Evolutionary conservation across 2,797 vertebrate species (phyloP), one percentile per base, ranked within the genome.

Genomic region (Champsocephalus esox): DNA sequence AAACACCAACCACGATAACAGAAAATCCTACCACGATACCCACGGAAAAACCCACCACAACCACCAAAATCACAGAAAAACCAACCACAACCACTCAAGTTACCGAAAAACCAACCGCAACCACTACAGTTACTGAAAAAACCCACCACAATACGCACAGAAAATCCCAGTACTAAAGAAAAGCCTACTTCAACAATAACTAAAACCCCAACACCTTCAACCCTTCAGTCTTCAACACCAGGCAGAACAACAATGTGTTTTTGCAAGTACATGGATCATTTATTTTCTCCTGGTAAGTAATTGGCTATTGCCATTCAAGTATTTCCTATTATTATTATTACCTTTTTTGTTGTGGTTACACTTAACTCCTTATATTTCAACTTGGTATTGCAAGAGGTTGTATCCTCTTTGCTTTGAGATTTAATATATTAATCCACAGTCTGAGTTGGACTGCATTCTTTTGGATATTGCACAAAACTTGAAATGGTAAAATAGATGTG

Each of bases 201-300:
- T 0, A 1, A 70, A 52, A 54, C 9, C 5, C 0, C 14, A 0
- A 3, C 65, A 41, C 16, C 52, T 2, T 32, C 65, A 1, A 69
- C 71, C n/a, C 14, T 5, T 48, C 50, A 5, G 19, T 44, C 16
- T 17, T 71, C 58, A 66, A 60, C 81, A 48, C 32, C 59, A 48
- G 7, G 62, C 51, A 59, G 9, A 14, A 90, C 87, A 70, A 86
- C 81, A 17, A 1, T 5, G 7, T 94, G 93, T 77, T 58, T 19
- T 51, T 95, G 94, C 84, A 73, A 5, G 1, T 93, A 91, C 55
- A 32, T 55, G 38, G 17, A 54, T 44, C 2, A 81, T 0, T 3
- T 0, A 11, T 90, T 87, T 49, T 9, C 24, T n/a, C 77, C 86
- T 19, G 93, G 94, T 92, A 88, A 88, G 88, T 24, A 41, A 1